Evolutionary conservation across 64 coral and sea anemone species (phyloP).

Genomic region (Porites australiensis): DNA sequence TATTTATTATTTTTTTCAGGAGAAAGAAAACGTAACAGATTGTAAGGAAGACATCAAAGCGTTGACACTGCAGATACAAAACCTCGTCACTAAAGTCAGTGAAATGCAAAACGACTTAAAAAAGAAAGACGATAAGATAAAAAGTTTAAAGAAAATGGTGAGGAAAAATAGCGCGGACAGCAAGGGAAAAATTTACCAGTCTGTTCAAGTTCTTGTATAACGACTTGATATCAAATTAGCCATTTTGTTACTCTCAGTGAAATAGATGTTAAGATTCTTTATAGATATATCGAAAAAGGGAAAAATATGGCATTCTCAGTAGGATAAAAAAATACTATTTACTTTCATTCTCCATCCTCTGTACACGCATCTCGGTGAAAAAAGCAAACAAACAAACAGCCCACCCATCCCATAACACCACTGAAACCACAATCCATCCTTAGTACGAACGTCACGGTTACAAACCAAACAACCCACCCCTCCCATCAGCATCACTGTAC

Average conservation of each 20-base stretch:
- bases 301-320: not conserved
- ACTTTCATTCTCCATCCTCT: too few species aligned
- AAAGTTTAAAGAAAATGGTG: conserved; percentile 74
- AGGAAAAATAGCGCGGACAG: conserved; percentile 70
- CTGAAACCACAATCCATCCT: too few species aligned
- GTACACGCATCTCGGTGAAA: too few species aligned
- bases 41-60: conserved; percentile 63
- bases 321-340: too few species aligned
- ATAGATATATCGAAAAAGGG: not conserved
- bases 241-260: too few species aligned
- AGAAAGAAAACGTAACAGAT: conserved; percentile 19
- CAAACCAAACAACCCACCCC: too few species aligned
- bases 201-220: conserved; percentile 87
- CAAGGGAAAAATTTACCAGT: conserved; percentile 80
- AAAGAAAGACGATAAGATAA: conserved; percentile 86
- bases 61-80: conserved; percentile 69
- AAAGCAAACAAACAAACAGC: too few species aligned
- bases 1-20: not conserved
- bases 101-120: conserved; percentile 77
- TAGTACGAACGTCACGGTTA: too few species aligned
- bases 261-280: not conserved
- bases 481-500: too few species aligned
- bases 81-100: conserved; percentile 71
- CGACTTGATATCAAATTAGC: not conserved
- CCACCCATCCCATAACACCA: too few species aligned